Conservation (phyloP, 2,888 invertebrate genomes). For the Drosophila prolongata region DNA sequence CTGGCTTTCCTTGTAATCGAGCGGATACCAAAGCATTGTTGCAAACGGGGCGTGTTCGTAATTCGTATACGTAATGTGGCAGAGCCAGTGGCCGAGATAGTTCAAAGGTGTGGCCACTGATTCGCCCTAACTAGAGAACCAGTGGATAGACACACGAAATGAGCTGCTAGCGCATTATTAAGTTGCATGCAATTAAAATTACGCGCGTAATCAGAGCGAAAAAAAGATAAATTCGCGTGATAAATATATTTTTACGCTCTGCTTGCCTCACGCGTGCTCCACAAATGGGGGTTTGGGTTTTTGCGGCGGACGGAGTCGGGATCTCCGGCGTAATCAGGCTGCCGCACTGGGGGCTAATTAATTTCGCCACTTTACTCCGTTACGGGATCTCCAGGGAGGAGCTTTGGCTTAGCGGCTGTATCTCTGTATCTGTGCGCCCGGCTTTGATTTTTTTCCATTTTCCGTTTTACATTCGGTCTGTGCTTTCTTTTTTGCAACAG, state of each 20-base stretch:
- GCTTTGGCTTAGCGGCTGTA: slow-evolving; percentile 39
- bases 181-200: slow-evolving; percentile 80
- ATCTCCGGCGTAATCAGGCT: slow-evolving; percentile 69
- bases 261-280: slow-evolving; percentile 52
- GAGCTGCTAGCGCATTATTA: slow-evolving; percentile 59
- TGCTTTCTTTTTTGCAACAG: slow-evolving; percentile 39
- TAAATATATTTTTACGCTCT: slow-evolving; percentile 70
- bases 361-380: slow-evolving; percentile 76
- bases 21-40: slow-evolving; percentile 38
- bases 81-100: slow-evolving; percentile 1
- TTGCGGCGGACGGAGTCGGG: slow-evolving; percentile 40
- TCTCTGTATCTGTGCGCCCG: background rate
- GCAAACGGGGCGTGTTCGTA: slow-evolving; percentile 57
- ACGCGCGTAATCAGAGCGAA: slow-evolving; percentile 79
- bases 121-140: background rate
- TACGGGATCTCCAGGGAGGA: slow-evolving; percentile 62
- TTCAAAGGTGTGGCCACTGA: slow-evolving; percentile 26
- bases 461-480: slow-evolving; percentile 34
- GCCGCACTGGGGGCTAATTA: slow-evolving; percentile 79
- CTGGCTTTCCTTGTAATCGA: slow-evolving; percentile 34
- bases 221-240: slow-evolving; percentile 75
- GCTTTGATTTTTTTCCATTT: slow-evolving; percentile 18
- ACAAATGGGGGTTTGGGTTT: slow-evolving; percentile 3
- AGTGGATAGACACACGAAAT: slow-evolving; percentile 12
- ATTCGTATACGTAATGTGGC: slow-evolving; percentile 42